These are phyloP conservation scores for Phyllotreta striolata DNA, from an alignment of 2,888 invertebrate species.

Conservation along the genomic window DNA sequence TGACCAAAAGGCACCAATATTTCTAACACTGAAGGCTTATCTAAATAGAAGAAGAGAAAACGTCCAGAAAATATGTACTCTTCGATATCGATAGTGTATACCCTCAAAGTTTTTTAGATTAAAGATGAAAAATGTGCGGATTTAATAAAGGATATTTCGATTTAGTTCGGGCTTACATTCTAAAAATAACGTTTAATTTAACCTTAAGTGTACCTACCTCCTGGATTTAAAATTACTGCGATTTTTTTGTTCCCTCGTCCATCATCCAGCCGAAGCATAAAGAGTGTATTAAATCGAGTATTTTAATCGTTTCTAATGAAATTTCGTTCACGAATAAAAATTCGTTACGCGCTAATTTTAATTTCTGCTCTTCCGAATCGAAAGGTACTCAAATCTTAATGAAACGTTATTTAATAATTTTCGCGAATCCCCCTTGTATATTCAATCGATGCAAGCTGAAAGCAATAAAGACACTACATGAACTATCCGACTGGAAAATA, in stretches of 20 bases:
- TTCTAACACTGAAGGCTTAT: slow-evolving; percentile 57
- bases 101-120: slow-evolving; percentile 20
- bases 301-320: slow-evolving; percentile 30
- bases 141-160: too few species aligned
- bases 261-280: neutral
- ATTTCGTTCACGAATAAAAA: slow-evolving; percentile 9
- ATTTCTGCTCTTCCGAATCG: slow-evolving; percentile 42
- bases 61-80: slow-evolving; percentile 53
- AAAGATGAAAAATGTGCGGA: slow-evolving; percentile 3
- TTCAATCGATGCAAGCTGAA: slow-evolving; percentile 38
- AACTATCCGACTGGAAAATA: slow-evolving; percentile 50
- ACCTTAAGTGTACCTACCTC: too few species aligned
- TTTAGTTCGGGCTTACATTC: too few species aligned
- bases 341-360: slow-evolving; percentile 33
- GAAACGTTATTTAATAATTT: slow-evolving; percentile 51
- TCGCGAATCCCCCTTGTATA: slow-evolving; percentile 43
- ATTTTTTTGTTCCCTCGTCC: neutral
- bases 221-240: slow-evolving; percentile 1
- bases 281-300: slow-evolving; percentile 3
- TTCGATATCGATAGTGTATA: slow-evolving; percentile 48
- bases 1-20: slow-evolving; percentile 60
- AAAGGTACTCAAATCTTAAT: slow-evolving; percentile 47
- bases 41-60: slow-evolving; percentile 49
- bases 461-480: slow-evolving; percentile 48
- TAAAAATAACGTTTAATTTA: too few species aligned